phyloP scores from a whole-genome alignment of 1,140 invertebrate genomes.

The Leptinotarsa undecemlineata region DNA sequence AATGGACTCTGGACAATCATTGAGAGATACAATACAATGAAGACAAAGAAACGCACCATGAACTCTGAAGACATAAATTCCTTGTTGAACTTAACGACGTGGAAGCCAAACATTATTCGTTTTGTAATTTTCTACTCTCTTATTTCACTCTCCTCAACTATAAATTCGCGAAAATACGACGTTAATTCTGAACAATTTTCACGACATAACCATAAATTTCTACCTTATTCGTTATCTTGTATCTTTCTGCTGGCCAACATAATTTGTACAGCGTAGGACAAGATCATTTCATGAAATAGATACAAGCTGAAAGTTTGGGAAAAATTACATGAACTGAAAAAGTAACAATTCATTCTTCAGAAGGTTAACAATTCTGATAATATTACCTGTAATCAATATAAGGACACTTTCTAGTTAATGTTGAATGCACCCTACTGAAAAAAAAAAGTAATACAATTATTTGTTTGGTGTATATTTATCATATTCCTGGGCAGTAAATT shows the following conservation, averaged over 20 bases:
- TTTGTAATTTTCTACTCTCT: slow-evolving; percentile 13
- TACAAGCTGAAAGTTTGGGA: too few relatives aligned
- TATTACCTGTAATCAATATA: too few relatives aligned
- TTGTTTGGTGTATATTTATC: too few relatives aligned
- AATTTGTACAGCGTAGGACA: background rate
- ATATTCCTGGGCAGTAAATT: too few relatives aligned
- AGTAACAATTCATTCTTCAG: too few relatives aligned
- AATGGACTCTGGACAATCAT: too few relatives aligned
- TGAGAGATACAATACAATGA: background rate
- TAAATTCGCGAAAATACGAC: slow-evolving; percentile 14
- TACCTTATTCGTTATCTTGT: slow-evolving; percentile 8
- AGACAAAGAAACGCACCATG: background rate
- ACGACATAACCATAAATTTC: slow-evolving; percentile 11
- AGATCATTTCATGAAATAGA: background rate
- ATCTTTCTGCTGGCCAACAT: background rate
- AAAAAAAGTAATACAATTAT: too few relatives aligned
- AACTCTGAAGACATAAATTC: background rate
- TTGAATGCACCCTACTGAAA: too few relatives aligned
- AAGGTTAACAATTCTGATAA: too few relatives aligned
- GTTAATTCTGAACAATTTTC: slow-evolving; percentile 19
- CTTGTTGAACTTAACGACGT: background rate
- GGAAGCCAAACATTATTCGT: slow-evolving; percentile 13
- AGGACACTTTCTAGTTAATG: too few relatives aligned
- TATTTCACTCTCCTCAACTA: slow-evolving; percentile 11
- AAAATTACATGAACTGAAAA: too few relatives aligned